These are phyloP conservation scores for Nymphicus hollandicus DNA, from an alignment of 2,113 vertebrate species.

Conservation along the genomic window DNA sequence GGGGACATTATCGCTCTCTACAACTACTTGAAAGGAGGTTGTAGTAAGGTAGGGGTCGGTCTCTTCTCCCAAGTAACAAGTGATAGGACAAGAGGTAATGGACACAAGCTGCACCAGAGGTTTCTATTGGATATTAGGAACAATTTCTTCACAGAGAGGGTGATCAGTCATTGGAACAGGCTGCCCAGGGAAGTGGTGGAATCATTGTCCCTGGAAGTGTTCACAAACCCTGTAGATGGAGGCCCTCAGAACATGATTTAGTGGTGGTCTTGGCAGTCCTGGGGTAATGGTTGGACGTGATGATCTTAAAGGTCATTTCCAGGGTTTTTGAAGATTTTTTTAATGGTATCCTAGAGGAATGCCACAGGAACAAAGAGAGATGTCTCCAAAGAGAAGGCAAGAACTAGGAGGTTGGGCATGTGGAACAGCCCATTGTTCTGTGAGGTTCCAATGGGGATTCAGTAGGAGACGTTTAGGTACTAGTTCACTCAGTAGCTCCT, in stretches of 20 bases:
- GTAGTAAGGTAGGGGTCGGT: background rate
- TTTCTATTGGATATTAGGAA: background rate
- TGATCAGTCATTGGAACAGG: background rate
- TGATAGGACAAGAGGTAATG: background rate
- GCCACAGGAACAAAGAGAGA: background rate
- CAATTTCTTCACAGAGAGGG: background rate
- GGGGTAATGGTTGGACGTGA: background rate
- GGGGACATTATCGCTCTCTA: background rate
- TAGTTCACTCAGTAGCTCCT: background rate
- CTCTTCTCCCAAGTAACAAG: background rate
- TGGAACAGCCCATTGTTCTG: background rate
- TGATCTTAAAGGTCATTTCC: background rate
- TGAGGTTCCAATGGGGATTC: background rate
- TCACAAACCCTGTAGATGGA: background rate
- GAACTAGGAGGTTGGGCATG: background rate
- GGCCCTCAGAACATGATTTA: background rate
- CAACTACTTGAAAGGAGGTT: background rate
- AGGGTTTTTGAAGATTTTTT: background rate
- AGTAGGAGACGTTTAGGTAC: rapidly evolving
- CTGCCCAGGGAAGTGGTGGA: background rate
- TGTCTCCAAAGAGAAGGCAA: background rate
- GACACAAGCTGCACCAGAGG: background rate
- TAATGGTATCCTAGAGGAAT: background rate
- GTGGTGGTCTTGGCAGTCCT: background rate
- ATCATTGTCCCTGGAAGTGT: background rate